Base-by-base conservation (phyloP, 1,140 invertebrate species). In the Aphelenchoides avenae region DNA sequence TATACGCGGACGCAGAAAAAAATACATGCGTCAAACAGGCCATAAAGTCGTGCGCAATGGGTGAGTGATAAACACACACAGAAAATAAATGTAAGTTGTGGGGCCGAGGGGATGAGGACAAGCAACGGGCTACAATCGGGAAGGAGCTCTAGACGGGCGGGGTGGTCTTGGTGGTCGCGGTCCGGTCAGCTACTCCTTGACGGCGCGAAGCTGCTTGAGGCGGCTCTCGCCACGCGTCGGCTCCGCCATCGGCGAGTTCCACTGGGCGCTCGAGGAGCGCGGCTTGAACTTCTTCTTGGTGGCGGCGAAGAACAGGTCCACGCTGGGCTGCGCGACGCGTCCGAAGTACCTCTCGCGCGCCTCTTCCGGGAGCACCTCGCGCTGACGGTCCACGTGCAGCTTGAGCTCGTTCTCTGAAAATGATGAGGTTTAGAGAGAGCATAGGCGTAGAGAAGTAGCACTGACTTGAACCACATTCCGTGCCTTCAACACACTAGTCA, bases 241-340 rank as follows among this genome's bases (percentile, higher is more conserved):
- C n/a, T 57, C 22, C 22, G 56, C 34, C 55, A 57, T 57, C 7
- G 55, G 55, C 6, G 55, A 57, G 33, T 50, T n/a, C 57, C 57
- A 60, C 22, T 11, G 20, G 6, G 57, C 46, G 11, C 31, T 39
- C 6, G 57, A 60, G 6, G 41, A 26, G 30, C 57, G 57, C 7
- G 41, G 31, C 18, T 34, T 31, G 18, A 46, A 26, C 26, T 60
- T 61, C 18, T 60, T 50, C 60, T 64, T 60, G 2, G 7, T 15
- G 3, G 36, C 29, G 26, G 60, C 63, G 40, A 60, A 60, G 11
- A 60, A 56, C n/a, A 61, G 33, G 3, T 29, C 3, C 1, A 64
- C 2, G 7, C 7, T 40, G n/a, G 57, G 57, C 20, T 60, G 55
- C n/a, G 39, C 6, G 24, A 60, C 52, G 1, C 15, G 24, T 20